Conservation (phyloP, 2,888 invertebrate genomes). For the Chamaedrilus cognettii region DNA sequence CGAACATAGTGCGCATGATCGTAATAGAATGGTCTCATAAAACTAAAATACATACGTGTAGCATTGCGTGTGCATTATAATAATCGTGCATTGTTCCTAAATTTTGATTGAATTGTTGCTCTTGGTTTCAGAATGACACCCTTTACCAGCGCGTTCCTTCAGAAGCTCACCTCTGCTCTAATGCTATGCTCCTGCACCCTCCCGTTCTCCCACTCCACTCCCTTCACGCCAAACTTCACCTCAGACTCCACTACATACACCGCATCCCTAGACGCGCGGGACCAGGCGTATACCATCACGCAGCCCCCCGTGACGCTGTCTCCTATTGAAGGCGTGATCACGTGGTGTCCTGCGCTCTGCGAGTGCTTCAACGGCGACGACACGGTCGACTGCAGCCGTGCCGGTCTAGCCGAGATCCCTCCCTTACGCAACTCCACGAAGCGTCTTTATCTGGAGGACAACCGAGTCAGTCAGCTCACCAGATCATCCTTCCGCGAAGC, state of each 20-base stretch:
- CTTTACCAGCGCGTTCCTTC: no score
- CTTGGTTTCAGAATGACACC: no score
- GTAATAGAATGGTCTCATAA: no score
- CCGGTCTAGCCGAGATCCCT: slow-evolving; percentile 12
- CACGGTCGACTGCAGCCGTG: slow-evolving; percentile 27
- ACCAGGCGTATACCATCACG: not conserved
- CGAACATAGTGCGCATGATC: no score
- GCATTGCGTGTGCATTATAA: no score
- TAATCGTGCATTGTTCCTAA: no score
- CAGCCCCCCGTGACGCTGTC: not conserved
- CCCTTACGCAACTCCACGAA: slow-evolving; percentile 12
- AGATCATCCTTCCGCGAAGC: slow-evolving; percentile 16
- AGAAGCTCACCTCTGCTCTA: not conserved
- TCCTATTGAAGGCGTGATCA: not conserved
- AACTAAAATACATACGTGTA: no score
- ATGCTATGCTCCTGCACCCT: slow-evolving; percentile 1
- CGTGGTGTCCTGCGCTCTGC: slow-evolving; percentile 20
- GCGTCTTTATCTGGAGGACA: slow-evolving; percentile 27
- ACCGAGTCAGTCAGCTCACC: slow-evolving; percentile 13
- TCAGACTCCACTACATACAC: not conserved
- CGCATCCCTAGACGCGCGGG: not conserved
- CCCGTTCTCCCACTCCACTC: not conserved
- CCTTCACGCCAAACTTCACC: not conserved
- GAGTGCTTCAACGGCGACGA: slow-evolving; percentile 29
- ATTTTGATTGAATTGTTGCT: no score